Evolutionary conservation across 2,888 invertebrate genomes (phyloP).

Genomic region (Ormia ochracea): DNA sequence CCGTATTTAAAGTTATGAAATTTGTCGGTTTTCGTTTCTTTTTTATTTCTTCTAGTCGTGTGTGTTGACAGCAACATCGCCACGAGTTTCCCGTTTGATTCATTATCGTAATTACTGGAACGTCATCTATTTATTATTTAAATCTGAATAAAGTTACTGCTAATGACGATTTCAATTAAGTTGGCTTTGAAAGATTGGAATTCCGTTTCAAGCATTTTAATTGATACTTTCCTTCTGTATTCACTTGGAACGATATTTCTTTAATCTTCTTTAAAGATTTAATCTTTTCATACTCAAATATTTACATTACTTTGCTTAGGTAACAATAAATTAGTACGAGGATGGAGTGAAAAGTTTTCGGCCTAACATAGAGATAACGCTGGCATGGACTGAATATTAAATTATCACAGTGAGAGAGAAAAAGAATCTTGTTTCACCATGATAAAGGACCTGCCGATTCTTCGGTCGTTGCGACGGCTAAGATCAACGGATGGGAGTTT

Average conservation of each 20-base stretch:
- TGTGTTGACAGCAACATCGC: neutral
- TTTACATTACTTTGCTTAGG: neutral
- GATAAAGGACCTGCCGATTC: too few species aligned
- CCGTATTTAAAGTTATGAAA: slow-evolving; percentile 6
- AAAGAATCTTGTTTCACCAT: too few species aligned
- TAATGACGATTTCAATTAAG: slow-evolving; percentile 8
- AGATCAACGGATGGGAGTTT: too few species aligned
- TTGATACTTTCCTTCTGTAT: slow-evolving; percentile 2
- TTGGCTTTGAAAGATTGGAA: neutral
- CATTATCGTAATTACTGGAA: neutral
- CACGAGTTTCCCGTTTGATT: neutral
- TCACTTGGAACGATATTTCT: slow-evolving; percentile 1
- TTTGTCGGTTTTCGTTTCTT: neutral
- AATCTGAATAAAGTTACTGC: neutral
- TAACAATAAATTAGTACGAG: slow-evolving; percentile 28
- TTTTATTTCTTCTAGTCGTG: neutral
- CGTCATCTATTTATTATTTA: neutral
- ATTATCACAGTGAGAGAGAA: too few species aligned
- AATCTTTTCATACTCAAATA: slow-evolving; percentile 14
- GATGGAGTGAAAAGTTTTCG: too few species aligned
- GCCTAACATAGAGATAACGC: too few species aligned
- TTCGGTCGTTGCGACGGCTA: too few species aligned
- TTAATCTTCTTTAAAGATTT: too few species aligned
- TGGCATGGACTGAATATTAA: too few species aligned
- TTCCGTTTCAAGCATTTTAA: slow-evolving; percentile 3